Conservation (phyloP, 2,888 invertebrate species). For the Andrena haemorrhoa region DNA sequence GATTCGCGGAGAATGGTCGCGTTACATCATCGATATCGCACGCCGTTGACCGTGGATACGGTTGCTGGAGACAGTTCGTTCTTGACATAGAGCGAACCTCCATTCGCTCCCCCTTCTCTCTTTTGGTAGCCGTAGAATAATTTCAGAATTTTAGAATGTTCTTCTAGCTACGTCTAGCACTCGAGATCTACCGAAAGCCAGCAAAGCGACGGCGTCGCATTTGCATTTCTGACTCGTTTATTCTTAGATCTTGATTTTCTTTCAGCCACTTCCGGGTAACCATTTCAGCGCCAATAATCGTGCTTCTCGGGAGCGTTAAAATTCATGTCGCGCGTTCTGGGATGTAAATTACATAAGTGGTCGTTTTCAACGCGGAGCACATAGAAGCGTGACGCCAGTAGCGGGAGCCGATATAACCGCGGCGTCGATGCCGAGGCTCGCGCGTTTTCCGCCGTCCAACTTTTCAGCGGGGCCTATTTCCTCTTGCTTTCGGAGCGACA, state of each 20-base stretch:
- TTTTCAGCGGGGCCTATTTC: constrained; percentile 9
- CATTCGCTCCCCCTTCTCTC: neutral
- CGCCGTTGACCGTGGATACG: constrained; percentile 39
- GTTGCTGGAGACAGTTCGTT: constrained; percentile 35
- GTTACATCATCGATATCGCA: constrained; percentile 61
- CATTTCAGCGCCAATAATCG: constrained; percentile 16
- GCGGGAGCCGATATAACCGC: neutral
- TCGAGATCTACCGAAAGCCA: neutral
- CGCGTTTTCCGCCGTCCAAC: constrained; percentile 17
- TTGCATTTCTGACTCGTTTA: constrained; percentile 11
- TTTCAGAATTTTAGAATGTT: neutral
- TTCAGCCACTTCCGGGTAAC: neutral
- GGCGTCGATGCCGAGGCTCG: neutral
- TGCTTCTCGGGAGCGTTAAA: neutral
- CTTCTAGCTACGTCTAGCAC: neutral
- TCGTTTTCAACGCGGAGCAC: neutral
- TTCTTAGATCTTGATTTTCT: constrained; percentile 2
- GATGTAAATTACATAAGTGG: constrained; percentile 15
- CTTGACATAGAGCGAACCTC: constrained; percentile 26
- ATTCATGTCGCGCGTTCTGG: neutral
- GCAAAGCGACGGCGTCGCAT: neutral
- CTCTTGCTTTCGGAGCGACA: neutral
- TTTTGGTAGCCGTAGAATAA: neutral
- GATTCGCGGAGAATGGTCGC: constrained; percentile 34
- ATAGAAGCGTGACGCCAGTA: neutral